Evolutionary conservation across 2,113 vertebrate genomes (phyloP), one percentile per base, ranked within the genome.

Genomic region (Anser brachyrhynchus): DNA sequence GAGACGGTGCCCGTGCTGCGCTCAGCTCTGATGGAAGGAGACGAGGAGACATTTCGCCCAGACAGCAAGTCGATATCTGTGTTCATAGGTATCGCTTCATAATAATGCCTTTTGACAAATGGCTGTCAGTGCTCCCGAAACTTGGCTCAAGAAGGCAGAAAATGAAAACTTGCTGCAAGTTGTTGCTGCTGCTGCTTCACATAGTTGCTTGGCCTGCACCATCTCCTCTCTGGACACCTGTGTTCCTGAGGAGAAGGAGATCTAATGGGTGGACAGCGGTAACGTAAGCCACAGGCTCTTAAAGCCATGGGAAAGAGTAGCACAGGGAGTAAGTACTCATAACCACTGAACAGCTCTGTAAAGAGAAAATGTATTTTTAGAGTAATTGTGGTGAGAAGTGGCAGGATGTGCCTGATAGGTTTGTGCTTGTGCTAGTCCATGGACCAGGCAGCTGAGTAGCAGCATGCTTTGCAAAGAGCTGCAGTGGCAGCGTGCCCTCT

Each of bases 91-190:
- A 85, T 87, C 2, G 0, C 78, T 92, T 85, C 89, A 59, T 83
- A 85, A 92, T 94, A 96, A 93, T 91, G 81, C 77, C 46, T 89
- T 88, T 91, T 95, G 95, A 95, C 74, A 91, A 96, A 89, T 87
- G 64, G 89, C 69, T 89, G 84, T 94, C 87, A 79, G 66, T 89
- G 76, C 81, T 96, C 84, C 59, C 62, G 84, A 92, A 97, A 93
- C 87, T 70, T 85, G 89, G 55, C 74, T 85, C 91, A 87, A 59
- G 95, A 94, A 96, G 87, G 87, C 67, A 95, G 84, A 96, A 95
- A 89, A 93, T 92, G 81, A 96, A 92, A 92, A 91, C 62, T 92
- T 89, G 81, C 62, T 81, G 43, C 67, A 92, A 67, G 93, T 74
- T 92, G 86, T 91, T 96, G 95, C 78, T 88, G 79, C 70, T 2